Evolutionary conservation across 1,140 invertebrate species (phyloP), one percentile per base, ranked within the genome.

Genomic region (Pogonognathellus flavescens): DNA sequence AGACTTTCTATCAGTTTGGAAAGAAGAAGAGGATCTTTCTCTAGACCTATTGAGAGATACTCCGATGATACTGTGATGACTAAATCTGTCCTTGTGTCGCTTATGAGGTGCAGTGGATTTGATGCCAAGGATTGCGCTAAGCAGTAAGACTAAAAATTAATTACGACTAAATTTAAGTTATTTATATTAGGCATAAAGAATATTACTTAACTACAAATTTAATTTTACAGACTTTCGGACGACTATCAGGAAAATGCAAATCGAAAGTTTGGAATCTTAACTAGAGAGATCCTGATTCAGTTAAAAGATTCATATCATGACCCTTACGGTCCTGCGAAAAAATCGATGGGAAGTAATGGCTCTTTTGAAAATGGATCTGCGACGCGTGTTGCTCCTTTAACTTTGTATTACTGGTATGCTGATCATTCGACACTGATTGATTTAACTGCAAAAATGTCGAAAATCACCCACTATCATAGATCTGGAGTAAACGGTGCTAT

Each of bases 31-130:
- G 85, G 81, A 9, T 86, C 85, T 11, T 86, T 89, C 90, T 18
- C 86, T 93, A 93, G 91, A 49, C 93, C 93, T 59, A 90, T 92
- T 53, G 93, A 93, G 87, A 87, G 90, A 52, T 95, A 92, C 89
- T 95, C 95, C 53, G 95, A 96, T 92, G 95, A 96, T 89, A 95
- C 95, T 20, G 94, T 94, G 22, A 95, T 96, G 95, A 93, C 93
- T n/a, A 92, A 92, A 89, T 92, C 92, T 72, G 90, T 95, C 53
- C 93, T 93, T 5, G 90, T 92, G 88, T 94, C 93, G 57, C 89
- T 96, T 50, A 91, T 95, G 25, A 91, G 94, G 70, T 92, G 93
- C 83, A 92, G 92, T 86, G 91, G 91, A 82, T 90, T 93, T 49
- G 91, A 93, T 89, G 89, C 91, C 41, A 90, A 91, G 86, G 92